Base-by-base conservation (phyloP, 2,113 vertebrate genomes). In the Regulus satrapa region DNA sequence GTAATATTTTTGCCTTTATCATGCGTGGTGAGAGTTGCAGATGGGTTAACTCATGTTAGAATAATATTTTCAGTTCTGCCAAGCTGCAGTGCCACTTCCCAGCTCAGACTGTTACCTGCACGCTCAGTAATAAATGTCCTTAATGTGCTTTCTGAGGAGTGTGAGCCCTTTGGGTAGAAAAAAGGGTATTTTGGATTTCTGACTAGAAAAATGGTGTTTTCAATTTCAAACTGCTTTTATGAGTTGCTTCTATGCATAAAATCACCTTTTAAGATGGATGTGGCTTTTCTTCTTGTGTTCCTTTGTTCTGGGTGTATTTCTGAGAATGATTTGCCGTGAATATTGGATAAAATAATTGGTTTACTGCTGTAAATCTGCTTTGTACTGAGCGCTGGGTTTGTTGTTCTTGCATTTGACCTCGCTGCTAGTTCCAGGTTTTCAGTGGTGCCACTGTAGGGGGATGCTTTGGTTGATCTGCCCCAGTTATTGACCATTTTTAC, bases 1-100 rank as follows among this genome's bases (percentile, higher is more conserved):
- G 63, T n/a, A 11, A 13, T n/a, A 18, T 28, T 83, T 89, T 56
- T 41, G 32, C 29, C 80, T 79, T 73, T 48, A 7, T 12, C 3
- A 0, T 68, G 85, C 31, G 4, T 2, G 11, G 2, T 18, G 6
- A 61, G 14, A 1, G 3, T 49, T 82, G 40, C 52, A 68, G 25
- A 4, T 34, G 62, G 9, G 14, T 23, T 89, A 48, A 32, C 12
- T 72, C 5, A 7, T 2, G 21, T 52, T 58, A 16, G 34, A 48
- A 18, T 11, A 32, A 12, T 31, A 11, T 64, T 96, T 73, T 85
- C 40, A 34, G 0, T 59, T 38, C 29, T 83, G 45, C 15, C 40
- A 19, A 28, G 29, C 18, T 48, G 31, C 48, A 56, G 43, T n/a
- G 52, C 25, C 58, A 4, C 34, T 32, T 21, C 46, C 28, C 34